Conservation (phyloP, 1,140 invertebrate species). For the Chironomus tepperi region DNA sequence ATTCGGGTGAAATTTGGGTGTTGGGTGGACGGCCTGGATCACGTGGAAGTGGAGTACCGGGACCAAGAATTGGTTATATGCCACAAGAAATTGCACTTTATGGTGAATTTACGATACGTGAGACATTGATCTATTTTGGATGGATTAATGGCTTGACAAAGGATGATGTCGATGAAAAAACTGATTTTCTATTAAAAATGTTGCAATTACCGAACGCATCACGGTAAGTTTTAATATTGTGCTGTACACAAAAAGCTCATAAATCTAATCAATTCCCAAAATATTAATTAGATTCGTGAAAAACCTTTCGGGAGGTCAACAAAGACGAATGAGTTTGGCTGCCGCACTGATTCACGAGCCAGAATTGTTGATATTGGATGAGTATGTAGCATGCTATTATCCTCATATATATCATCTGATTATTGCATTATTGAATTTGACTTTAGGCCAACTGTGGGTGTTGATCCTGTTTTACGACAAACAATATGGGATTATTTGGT, state of each 20-base stretch:
- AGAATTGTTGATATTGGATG: conserved; percentile 84
- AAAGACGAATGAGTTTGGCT: conserved; percentile 78
- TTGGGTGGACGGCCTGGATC: conserved; percentile 76
- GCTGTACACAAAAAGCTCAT: conserved; percentile 16
- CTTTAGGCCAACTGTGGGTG: conserved; percentile 78
- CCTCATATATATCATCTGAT: no score
- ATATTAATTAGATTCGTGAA: conserved; percentile 54
- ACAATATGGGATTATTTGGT: conserved; percentile 94
- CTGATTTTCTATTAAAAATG: conserved; percentile 74
- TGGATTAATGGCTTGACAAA: conserved; percentile 75
- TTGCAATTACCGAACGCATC: conserved; percentile 57
- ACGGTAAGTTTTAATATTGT: conserved; percentile 32
- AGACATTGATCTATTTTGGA: conserved; percentile 87
- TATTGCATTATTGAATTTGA: no score
- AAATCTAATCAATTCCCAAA: conserved; percentile 24
- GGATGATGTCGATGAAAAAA: conserved; percentile 60
- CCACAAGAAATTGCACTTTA: conserved; percentile 81
- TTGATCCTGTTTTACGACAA: conserved; percentile 86
- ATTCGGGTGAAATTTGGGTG: conserved; percentile 78
- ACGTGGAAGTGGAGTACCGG: conserved; percentile 74
- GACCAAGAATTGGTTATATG: conserved; percentile 59
- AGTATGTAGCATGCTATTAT: conserved; percentile 37
- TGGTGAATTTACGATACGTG: conserved; percentile 80
- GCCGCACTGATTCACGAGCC: conserved; percentile 81
- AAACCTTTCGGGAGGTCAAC: conserved; percentile 83